Base-by-base conservation (phyloP, 2,113 vertebrate species). In the Corvus cornix region DNA sequence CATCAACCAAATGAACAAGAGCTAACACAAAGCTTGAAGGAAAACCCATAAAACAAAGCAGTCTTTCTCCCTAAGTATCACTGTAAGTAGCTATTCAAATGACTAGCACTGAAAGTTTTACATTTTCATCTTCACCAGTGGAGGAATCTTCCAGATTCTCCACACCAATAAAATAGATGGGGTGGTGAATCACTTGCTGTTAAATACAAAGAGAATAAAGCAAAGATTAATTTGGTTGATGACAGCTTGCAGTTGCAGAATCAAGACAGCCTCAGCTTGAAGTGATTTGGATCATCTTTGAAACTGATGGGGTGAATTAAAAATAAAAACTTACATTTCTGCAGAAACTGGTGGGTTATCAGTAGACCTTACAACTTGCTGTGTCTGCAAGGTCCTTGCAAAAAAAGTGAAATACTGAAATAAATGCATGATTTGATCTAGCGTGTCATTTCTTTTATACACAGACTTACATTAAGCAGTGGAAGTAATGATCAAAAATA, bases 71-170 rank as follows among this genome's bases (percentile, higher is more conserved):
- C 35, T 7, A 24, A 55, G 33, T 37, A 13, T 63, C 44, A 64
- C 41, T 3, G 1, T 33, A 55, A 56, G 51, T 33, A 30, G 41
- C 62, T 33, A 13, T 76, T 95, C 60, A 66, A 84, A 91, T 76
- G 26, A 49, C 37, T 79, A 64, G 46, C 72, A 92, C 31, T 79
- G 62, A 89, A 91, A 28, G 39, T 84, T 82, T 60, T 56, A 75
- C 37, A 31, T 59, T 90, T 81, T 84, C 21, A 18, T 79, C 44
- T 68, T 84, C 76, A 84, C 49, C 49, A 68, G 69, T 28, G 84
- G 56, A 77, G 59, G 73, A 86, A 86, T 44, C 51, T 93, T 95
- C 86, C 87, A 95, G 49, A 68, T 86, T 72, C 49, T 87, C 35
- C 46, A 49, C 41, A 28, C 28, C 44, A 66, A 7, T 66, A 51